Percentiles rank a stretch among this genome's conserved stretches.
Conservation (phyloP, 2,888 invertebrate genomes). For the Pollenia labialis region DNA sequence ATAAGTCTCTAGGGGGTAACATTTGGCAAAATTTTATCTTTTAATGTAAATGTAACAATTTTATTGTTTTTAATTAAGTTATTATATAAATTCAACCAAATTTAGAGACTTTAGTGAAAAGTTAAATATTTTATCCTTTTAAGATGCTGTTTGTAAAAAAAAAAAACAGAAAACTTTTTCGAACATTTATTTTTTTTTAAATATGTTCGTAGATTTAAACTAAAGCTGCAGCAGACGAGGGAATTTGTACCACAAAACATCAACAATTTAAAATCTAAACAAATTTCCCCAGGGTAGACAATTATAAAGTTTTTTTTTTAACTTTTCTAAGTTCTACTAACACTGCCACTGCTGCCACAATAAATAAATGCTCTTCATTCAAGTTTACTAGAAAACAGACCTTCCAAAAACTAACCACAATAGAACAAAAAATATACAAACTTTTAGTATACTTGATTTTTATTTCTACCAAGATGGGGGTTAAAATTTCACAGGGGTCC, state of each 20-base stretch:
- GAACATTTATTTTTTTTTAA: background rate
- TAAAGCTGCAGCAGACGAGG: constrained; percentile 10
- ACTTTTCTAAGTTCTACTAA: constrained; percentile 10
- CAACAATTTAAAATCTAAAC: constrained; percentile 72
- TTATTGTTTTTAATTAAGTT: constrained; percentile 64
- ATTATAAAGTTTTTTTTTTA: constrained; percentile 63
- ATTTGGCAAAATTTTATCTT: constrained; percentile 3
- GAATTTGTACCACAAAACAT: constrained; percentile 68
- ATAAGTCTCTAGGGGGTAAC: background rate
- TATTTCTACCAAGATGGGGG: constrained; percentile 1
- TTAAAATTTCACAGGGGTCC: constrained; percentile 33
- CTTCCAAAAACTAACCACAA: constrained; percentile 59
- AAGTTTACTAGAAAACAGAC: constrained; percentile 47
- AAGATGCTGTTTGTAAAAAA: constrained; percentile 1
- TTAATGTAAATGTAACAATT: constrained; percentile 30
- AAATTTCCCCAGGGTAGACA: constrained; percentile 70
- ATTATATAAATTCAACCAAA: constrained; percentile 38
- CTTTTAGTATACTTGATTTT: constrained; percentile 17
- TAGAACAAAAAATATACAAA: background rate
- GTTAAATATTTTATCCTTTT: constrained; percentile 56
- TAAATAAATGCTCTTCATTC: constrained; percentile 50
- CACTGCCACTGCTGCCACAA: constrained; percentile 23
- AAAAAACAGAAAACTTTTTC: constrained; percentile 11
- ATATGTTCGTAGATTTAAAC: constrained; percentile 15
- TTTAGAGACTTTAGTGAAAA: constrained; percentile 40